Percentiles rank a stretch among this genome's conserved stretches.
Evolutionary conservation across 92 coral and sea anemone genomes (phyloP).

Genomic region (Palythoa grandiflora): DNA sequence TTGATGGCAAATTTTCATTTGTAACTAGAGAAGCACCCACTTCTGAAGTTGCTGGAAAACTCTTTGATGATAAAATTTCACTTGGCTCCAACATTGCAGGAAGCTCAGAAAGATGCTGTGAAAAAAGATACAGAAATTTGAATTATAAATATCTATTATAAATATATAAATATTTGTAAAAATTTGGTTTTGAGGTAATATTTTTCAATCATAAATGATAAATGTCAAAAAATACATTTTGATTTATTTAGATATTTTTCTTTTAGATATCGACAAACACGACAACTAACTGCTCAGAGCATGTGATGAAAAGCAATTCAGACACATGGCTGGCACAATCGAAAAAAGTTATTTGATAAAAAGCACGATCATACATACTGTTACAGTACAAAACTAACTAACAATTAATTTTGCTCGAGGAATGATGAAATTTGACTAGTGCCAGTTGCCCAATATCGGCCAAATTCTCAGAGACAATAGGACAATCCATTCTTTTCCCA

Average conservation of each 20-base stretch:
- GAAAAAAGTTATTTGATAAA: background rate
- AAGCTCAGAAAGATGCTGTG: slow-evolving; percentile 9
- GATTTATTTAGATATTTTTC: slow-evolving; percentile 1
- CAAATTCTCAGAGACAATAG: slow-evolving; percentile 32
- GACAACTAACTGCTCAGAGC: background rate
- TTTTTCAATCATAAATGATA: background rate
- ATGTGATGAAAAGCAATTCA: slow-evolving; percentile 16
- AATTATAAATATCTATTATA: background rate
- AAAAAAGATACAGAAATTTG: background rate
- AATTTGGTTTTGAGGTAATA: background rate
- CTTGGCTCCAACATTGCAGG: slow-evolving; percentile 14
- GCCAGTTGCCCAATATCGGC: slow-evolving; percentile 22
- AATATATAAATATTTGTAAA: background rate
- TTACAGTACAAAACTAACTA: slow-evolving; percentile 17
- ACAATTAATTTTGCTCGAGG: slow-evolving; percentile 15
- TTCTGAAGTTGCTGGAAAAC: slow-evolving; percentile 3
- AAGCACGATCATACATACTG: background rate
- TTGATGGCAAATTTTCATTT: background rate
- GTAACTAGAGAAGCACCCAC: slow-evolving; percentile 8
- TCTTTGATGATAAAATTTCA: background rate
- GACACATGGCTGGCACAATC: background rate
- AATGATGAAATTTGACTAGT: slow-evolving; percentile 11
- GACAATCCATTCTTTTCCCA: slow-evolving; percentile 17
- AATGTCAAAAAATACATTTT: slow-evolving; percentile 12
- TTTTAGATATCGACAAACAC: slow-evolving; percentile 4